A percentile compares a stretch with the other conserved stretches of the same genome.
Conservation (phyloP, 2,888 invertebrate species). For the Willowsia nigromaculata region DNA sequence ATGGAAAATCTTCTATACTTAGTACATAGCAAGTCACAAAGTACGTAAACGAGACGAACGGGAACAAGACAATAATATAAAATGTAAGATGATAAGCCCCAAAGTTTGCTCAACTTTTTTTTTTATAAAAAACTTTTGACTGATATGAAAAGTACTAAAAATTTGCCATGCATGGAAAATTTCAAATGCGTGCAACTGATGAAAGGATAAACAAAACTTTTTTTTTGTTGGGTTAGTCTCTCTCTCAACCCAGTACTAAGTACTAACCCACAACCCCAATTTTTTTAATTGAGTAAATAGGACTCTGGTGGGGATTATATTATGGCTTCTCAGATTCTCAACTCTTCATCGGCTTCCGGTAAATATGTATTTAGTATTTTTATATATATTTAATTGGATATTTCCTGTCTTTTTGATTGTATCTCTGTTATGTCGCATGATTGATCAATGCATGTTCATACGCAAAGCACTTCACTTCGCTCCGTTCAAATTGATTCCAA, state of each 20-base stretch:
- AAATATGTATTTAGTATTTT: not conserved
- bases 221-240: not conserved
- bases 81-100: slow-evolving; percentile 37
- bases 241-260: not conserved
- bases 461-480: not conserved
- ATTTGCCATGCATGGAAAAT: slow-evolving; percentile 16
- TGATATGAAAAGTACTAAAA: not conserved
- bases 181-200: slow-evolving; percentile 29
- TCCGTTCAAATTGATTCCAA: not conserved
- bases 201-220: slow-evolving; percentile 10
- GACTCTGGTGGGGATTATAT: not conserved
- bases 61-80: slow-evolving; percentile 72
- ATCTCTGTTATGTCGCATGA: not conserved
- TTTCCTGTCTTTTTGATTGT: not conserved
- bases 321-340: not conserved
- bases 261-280: not conserved
- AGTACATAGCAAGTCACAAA: slow-evolving; percentile 73
- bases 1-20: slow-evolving; percentile 34
- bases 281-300: not conserved
- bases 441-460: not conserved
- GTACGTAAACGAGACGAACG: slow-evolving; percentile 75
- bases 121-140: slow-evolving; percentile 1
- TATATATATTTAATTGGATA: slow-evolving; percentile 8
- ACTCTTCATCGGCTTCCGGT: not conserved
- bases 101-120: not conserved